Conservation (phyloP, 2,888 invertebrate species). For the Noctua janthina region DNA sequence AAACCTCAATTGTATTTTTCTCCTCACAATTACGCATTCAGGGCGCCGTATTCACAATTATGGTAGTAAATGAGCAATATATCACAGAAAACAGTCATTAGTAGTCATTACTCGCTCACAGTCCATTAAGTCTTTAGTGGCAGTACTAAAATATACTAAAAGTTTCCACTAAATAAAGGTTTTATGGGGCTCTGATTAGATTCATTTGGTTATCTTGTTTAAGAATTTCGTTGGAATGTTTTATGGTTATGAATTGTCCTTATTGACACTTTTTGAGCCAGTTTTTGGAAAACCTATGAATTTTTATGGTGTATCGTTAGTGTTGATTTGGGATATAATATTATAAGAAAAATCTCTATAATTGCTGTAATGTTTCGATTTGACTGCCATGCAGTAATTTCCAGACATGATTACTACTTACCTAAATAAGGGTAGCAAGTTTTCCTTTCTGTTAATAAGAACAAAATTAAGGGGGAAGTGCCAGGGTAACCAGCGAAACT, state of each 20-base stretch:
- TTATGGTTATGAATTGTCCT: neutral
- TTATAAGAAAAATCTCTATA: too few relatives aligned
- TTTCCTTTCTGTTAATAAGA: too few relatives aligned
- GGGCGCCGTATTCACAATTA: constrained; percentile 35
- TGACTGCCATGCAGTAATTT: too few relatives aligned
- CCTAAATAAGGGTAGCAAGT: too few relatives aligned
- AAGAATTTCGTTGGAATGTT: neutral
- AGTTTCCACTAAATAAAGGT: constrained; percentile 47
- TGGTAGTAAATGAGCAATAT: constrained; percentile 43
- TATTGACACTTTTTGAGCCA: neutral
- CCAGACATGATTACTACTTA: too few relatives aligned
- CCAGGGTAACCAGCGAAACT: too few relatives aligned
- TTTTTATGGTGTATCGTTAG: neutral
- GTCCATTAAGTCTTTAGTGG: constrained; percentile 49
- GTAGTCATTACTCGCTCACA: constrained; percentile 44
- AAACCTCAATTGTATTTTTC: constrained; percentile 16
- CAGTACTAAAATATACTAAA: constrained; percentile 47
- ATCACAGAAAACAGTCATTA: constrained; percentile 34
- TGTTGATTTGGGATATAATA: neutral
- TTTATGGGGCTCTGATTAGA: constrained; percentile 35
- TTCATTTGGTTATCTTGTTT: constrained; percentile 13
- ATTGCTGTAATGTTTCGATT: too few relatives aligned
- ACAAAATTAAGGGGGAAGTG: too few relatives aligned
- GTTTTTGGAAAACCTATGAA: neutral
- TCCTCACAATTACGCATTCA: constrained; percentile 23